A percentile compares a stretch with the other conserved stretches of the same genome.
These are phyloP conservation scores for Lethrus apterus DNA, from an alignment of 1,140 invertebrate genomes.

Conservation along the genomic window DNA sequence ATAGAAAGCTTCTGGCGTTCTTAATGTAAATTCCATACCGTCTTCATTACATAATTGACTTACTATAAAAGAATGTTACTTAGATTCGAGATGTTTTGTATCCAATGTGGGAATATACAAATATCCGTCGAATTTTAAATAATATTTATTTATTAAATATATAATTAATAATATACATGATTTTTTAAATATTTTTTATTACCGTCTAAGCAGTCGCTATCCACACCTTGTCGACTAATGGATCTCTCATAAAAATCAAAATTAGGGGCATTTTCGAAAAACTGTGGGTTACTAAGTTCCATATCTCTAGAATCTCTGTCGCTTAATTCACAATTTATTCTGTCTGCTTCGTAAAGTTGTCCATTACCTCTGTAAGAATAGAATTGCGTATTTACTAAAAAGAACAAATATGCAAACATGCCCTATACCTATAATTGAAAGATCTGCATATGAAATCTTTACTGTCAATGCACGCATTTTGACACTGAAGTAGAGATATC, in stretches of 20 bases:
- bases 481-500: constrained; percentile 66
- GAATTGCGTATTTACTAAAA: not conserved
- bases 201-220: constrained; percentile 79
- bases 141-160: too few species aligned
- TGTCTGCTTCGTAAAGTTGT: constrained; percentile 54
- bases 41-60: constrained; percentile 86
- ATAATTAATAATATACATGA: too few species aligned
- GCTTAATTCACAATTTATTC: constrained; percentile 84
- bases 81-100: not conserved
- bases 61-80: constrained; percentile 59
- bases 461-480: constrained; percentile 73
- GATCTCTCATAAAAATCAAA: constrained; percentile 84
- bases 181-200: constrained; percentile 25
- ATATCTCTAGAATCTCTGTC: constrained; percentile 77
- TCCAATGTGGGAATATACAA: constrained; percentile 3
- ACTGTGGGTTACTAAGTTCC: constrained; percentile 73
- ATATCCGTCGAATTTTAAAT: too few species aligned
- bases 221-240: constrained; percentile 54
- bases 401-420: not conserved
- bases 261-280: constrained; percentile 74
- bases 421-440: constrained; percentile 69
- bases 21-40: constrained; percentile 86
- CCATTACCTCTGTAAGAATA: constrained; percentile 44
- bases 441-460: constrained; percentile 80
- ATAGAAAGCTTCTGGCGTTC: constrained; percentile 80